Evolutionary conservation across 1,140 invertebrate genomes (phyloP).

Genomic region (Leptinotarsa lineolata): DNA sequence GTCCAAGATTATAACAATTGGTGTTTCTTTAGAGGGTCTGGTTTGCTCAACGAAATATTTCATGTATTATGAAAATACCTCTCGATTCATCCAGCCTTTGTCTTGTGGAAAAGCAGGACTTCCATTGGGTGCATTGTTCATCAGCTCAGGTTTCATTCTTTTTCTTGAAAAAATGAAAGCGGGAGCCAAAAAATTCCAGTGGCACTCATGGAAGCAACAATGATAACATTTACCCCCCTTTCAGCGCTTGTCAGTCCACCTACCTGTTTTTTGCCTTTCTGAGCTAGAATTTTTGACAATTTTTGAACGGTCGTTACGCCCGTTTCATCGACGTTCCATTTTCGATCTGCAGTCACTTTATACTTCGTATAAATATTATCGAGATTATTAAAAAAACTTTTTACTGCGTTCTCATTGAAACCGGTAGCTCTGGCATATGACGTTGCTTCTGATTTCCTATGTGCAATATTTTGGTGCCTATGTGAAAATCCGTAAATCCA

Average conservation of each 20-base stretch:
- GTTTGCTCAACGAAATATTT: too few species aligned
- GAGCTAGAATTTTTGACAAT: too few species aligned
- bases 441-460: slow-evolving; percentile 32
- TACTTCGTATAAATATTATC: too few species aligned
- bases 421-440: slow-evolving; percentile 27
- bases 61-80: slow-evolving; percentile 22
- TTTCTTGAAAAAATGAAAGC: slow-evolving; percentile 25
- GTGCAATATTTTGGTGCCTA: slow-evolving; percentile 7
- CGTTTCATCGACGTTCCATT: too few species aligned
- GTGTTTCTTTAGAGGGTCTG: too few species aligned
- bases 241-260: slow-evolving; percentile 41
- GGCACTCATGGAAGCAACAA: slow-evolving; percentile 49
- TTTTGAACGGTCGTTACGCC: too few species aligned
- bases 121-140: slow-evolving; percentile 27
- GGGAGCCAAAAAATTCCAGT: slow-evolving; percentile 51
- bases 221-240: slow-evolving; percentile 54
- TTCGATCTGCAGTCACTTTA: too few species aligned
- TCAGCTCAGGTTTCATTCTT: slow-evolving; percentile 10
- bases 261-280: too few species aligned
- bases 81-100: slow-evolving; percentile 32
- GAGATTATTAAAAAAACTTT: too few species aligned
- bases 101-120: slow-evolving; percentile 29
- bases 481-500: slow-evolving; percentile 13
- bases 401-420: too few species aligned
- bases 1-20: too few species aligned